Percentiles rank a stretch among this genome's conserved stretches.
phyloP scores from a whole-genome alignment of 2,113 vertebrate genomes.

The Istiophorus platypterus region DNA sequence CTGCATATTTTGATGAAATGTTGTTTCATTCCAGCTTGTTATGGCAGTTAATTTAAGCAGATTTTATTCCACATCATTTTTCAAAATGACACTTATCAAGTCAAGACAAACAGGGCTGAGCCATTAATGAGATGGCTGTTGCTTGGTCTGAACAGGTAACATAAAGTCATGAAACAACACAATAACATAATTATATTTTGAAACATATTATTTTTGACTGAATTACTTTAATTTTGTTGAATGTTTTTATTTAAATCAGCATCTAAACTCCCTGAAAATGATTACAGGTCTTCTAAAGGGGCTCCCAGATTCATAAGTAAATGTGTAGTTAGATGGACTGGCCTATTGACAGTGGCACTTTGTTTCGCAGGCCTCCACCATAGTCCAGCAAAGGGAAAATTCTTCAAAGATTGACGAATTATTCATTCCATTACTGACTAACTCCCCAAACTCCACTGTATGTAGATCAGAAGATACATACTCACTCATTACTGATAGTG shows the following conservation, averaged over 20 bases:
- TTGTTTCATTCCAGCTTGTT: no score
- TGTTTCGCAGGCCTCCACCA: constrained; percentile 24
- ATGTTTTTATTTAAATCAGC: neutral
- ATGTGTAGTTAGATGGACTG: neutral
- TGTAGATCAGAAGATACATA: constrained; percentile 73
- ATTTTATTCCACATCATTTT: neutral
- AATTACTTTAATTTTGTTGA: neutral
- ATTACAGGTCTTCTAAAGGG: neutral
- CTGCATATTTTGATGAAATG: no score
- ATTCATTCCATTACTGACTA: constrained; percentile 3
- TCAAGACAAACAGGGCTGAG: no score
- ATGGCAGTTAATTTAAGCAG: no score
- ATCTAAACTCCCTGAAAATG: neutral
- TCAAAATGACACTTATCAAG: no score
- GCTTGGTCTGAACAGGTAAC: no score
- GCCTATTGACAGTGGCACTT: constrained; percentile 1
- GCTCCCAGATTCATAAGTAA: neutral
- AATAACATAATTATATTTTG: no score
- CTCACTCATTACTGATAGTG: constrained; percentile 76
- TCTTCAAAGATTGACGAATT: neutral
- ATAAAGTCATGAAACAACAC: no score
- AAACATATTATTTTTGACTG: no score
- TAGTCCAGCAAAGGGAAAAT: neutral
- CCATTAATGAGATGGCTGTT: no score
- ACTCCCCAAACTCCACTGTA: constrained; percentile 31